Evolutionary conservation across 2,113 vertebrate species (phyloP), one percentile per base, ranked within the genome.

Genomic region (Thunnus maccoyii): DNA sequence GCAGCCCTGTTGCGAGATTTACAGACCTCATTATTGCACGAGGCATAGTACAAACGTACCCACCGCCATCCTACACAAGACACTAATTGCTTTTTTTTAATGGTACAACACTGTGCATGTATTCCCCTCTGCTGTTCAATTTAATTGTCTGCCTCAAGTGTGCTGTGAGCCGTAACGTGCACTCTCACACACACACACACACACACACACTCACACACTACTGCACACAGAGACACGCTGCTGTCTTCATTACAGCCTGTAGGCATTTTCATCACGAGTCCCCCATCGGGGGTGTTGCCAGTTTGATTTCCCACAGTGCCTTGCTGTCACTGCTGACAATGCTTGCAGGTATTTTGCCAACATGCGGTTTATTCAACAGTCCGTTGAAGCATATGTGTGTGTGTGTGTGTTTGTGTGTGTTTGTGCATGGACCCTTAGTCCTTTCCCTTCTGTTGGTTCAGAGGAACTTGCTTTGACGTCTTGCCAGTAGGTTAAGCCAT

Each of bases 401-500:
- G 46, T 46, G 15, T 10, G 46, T 18, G 65, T 66, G 8, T 77
- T 36, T 30, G 2, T 54, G 8, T 62, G 47, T 85, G 25, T 57
- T 48, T 25, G 44, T 32, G 44, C 3, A 25, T 30, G 62, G 8
- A 72, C 20, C 64, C 54, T n/a, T 16, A 67, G 64, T 61, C 58
- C 75, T 85, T 84, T 75, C 56, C 70, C 63, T 73, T 70, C 76
- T 80, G 76, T 22, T 48, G 5, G 32, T 4, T 30, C 9, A 20
- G 50, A 86, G 83, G 91, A 92, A 88, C 89, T 77, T 83, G 83
- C 90, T 94, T 91, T 80, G 52, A 90, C 72, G 56, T 91, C 70
- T 82, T 80, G 82, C 88, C 90, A 92, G 91, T 75, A 18, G 72
- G 93, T 94, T 95, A 96, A 96, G 95, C 93, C 85, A 85, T 94